Conservation (phyloP, 2,888 invertebrate genomes). For the Rhamnusium bicolor region DNA sequence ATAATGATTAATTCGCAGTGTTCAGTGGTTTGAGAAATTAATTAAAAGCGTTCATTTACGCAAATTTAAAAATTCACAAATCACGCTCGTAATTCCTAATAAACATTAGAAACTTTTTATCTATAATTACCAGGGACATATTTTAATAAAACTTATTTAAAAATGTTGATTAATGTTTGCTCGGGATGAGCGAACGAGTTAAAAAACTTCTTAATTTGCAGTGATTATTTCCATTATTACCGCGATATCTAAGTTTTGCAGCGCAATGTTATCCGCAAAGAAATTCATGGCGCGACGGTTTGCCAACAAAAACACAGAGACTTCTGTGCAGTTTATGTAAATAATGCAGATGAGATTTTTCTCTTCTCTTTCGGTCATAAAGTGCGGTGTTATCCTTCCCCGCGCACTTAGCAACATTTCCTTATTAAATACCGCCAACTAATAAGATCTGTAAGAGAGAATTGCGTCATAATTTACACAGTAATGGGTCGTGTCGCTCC, state of each 20-base stretch:
- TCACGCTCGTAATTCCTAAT: slow-evolving; percentile 27
- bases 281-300: slow-evolving; percentile 55
- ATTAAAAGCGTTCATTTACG: slow-evolving; percentile 22
- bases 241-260: slow-evolving; percentile 69
- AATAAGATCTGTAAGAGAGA: slow-evolving; percentile 67
- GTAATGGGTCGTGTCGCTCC: slow-evolving; percentile 54
- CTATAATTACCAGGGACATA: slow-evolving; percentile 64
- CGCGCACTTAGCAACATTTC: slow-evolving; percentile 69
- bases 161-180: slow-evolving; percentile 62
- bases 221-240: slow-evolving; percentile 71
- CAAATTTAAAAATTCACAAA: slow-evolving; percentile 26
- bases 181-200: slow-evolving; percentile 60
- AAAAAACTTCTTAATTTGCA: slow-evolving; percentile 70
- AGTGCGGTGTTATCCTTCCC: slow-evolving; percentile 68
- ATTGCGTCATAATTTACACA: slow-evolving; percentile 57
- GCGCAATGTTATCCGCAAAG: slow-evolving; percentile 52
- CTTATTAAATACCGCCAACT: slow-evolving; percentile 70
- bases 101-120: slow-evolving; percentile 58
- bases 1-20: neutral
- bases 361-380: slow-evolving; percentile 68
- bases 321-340: slow-evolving; percentile 71
- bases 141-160: slow-evolving; percentile 59
- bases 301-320: slow-evolving; percentile 52
- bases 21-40: slow-evolving; percentile 12
- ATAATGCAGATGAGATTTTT: slow-evolving; percentile 72